These are phyloP conservation scores for Aleiodes sp. DNA, from an alignment of 1,140 invertebrate genomes.

Conservation along the genomic window DNA sequence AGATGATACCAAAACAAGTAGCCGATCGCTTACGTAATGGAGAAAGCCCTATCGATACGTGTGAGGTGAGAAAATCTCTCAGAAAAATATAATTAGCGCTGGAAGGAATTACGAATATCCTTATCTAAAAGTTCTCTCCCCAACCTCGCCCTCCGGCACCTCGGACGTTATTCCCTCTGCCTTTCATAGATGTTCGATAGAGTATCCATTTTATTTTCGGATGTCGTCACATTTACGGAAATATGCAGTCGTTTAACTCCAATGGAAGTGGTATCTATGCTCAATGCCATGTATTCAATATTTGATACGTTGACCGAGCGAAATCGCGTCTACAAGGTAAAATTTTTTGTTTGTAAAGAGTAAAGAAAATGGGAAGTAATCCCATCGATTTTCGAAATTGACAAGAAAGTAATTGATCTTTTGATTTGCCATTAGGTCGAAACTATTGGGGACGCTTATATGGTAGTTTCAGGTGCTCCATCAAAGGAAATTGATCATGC, in stretches of 20 bases:
- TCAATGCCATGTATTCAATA: slow-evolving; percentile 94
- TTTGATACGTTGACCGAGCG: slow-evolving; percentile 92
- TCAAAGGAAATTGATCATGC: slow-evolving; percentile 90
- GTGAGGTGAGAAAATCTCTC: slow-evolving; percentile 75
- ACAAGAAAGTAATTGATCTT: background rate
- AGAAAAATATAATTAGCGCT: background rate
- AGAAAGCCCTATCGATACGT: slow-evolving; percentile 93
- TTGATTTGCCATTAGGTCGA: slow-evolving; percentile 73
- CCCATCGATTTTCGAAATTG: background rate
- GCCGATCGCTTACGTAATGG: slow-evolving; percentile 91
- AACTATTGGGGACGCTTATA: slow-evolving; percentile 96
- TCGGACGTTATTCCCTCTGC: background rate
- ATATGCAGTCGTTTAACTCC: slow-evolving; percentile 95
- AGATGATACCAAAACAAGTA: slow-evolving; percentile 98
- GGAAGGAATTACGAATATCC: no score
- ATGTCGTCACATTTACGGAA: slow-evolving; percentile 96
- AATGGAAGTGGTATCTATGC: slow-evolving; percentile 97
- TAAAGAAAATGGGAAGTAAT: background rate
- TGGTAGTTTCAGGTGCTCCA: slow-evolving; percentile 96
- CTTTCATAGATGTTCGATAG: slow-evolving; percentile 87
- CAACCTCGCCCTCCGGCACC: background rate
- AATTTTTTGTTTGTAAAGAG: background rate
- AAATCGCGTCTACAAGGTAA: slow-evolving; percentile 94
- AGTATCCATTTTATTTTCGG: slow-evolving; percentile 95
- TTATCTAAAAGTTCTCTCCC: background rate